Evolutionary conservation across 2,888 invertebrate genomes (phyloP).

Genomic region (Alviniconcha strummeri): DNA sequence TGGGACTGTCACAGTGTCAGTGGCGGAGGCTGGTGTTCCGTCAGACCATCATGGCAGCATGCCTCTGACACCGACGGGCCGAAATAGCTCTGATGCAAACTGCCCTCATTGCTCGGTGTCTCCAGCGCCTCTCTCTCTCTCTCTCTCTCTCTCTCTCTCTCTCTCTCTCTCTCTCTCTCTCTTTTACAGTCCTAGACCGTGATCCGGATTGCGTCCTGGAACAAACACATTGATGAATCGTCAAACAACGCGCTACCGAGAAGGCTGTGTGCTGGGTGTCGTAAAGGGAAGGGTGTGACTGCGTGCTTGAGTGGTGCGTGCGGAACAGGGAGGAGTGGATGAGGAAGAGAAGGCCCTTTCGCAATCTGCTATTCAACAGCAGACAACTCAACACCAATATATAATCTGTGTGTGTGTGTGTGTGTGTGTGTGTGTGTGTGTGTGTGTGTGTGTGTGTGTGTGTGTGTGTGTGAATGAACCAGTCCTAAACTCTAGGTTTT

Average conservation of each 20-base stretch:
- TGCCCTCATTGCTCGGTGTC: not conserved
- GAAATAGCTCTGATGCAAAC: not conserved
- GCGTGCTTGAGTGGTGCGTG: not conserved
- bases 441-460: conserved; percentile 6
- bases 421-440: not conserved
- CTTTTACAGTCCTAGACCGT: not conserved
- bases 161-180: not conserved
- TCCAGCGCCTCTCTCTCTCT: not conserved
- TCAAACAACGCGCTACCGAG: too few species aligned
- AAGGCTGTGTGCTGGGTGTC: not conserved
- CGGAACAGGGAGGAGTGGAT: not conserved
- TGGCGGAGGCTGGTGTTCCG: not conserved
- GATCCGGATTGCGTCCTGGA: too few species aligned
- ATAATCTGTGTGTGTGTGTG: not conserved
- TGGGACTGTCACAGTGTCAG: not conserved
- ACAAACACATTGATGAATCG: too few species aligned
- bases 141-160: not conserved
- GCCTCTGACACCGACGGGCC: not conserved
- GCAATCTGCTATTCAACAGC: not conserved
- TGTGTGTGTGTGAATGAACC: too few species aligned
- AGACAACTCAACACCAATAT: not conserved
- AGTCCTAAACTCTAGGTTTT: too few species aligned
- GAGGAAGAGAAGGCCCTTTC: not conserved
- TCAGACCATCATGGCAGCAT: not conserved
- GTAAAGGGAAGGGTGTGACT: conserved; percentile 12